These are phyloP conservation scores for Gastracanthus pulcherrimus DNA, from an alignment of 2,888 invertebrate genomes.

Conservation along the genomic window DNA sequence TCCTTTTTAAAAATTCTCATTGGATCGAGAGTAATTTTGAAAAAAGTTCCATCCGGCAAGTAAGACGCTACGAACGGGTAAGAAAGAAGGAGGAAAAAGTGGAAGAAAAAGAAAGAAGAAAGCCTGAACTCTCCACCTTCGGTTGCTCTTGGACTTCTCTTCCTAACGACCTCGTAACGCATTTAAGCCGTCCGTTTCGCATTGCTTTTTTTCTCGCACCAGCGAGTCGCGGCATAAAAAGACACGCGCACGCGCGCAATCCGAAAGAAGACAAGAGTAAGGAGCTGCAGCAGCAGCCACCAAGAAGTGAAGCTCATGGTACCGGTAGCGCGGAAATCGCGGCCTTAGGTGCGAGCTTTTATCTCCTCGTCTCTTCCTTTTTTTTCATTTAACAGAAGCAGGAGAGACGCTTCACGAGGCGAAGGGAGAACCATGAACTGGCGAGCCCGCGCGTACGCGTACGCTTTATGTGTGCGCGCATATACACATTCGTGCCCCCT, in stretches of 20 bases:
- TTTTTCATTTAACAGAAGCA: slow-evolving; percentile 7
- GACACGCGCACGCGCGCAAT: slow-evolving; percentile 1
- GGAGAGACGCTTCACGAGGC: neutral
- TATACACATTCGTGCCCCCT: slow-evolving; percentile 26
- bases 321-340: slow-evolving; percentile 28
- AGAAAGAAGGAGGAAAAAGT: neutral
- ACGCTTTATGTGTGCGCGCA: too few relatives aligned
- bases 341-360: slow-evolving; percentile 49
- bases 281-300: neutral
- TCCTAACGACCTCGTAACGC: slow-evolving; percentile 57
- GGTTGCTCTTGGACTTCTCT: slow-evolving; percentile 26
- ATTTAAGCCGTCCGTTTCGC: slow-evolving; percentile 56
- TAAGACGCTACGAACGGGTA: neutral
- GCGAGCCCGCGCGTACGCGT: neutral
- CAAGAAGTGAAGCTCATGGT: neutral
- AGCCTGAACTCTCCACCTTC: slow-evolving; percentile 8
- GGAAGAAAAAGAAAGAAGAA: neutral
- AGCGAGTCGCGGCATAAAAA: neutral
- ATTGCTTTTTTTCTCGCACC: slow-evolving; percentile 15
- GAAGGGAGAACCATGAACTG: neutral
- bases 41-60: neutral
- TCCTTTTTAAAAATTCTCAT: too few relatives aligned
- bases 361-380: slow-evolving; percentile 33
- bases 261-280: slow-evolving; percentile 30
- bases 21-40: slow-evolving; percentile 21